Evolutionary conservation across 1,140 invertebrate species (phyloP), one percentile per base, ranked within the genome.

Genomic region (Eulimnadia texana): DNA sequence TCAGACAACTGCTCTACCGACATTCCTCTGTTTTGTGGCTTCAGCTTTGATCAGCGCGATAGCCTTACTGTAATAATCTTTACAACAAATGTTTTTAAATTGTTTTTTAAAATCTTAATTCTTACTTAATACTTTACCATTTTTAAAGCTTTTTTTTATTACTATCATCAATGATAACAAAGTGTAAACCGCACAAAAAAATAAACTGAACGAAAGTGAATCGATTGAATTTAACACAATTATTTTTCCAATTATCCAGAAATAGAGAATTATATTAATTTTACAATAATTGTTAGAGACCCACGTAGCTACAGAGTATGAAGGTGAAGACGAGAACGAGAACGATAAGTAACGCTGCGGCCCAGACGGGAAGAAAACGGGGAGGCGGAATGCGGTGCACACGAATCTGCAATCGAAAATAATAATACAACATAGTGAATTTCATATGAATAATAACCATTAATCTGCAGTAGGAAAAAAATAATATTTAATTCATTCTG

Each of bases 211-310:
- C 33, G 16, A 42, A 42, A 42, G 16, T 42, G n/a, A n/a, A n/a
- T n/a, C n/a, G n/a, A n/a, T n/a, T n/a, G n/a, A n/a, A n/a, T n/a
- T n/a, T n/a, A n/a, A n/a, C n/a, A n/a, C n/a, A n/a, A n/a, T n/a
- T n/a, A n/a, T n/a, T n/a, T n/a, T n/a, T n/a, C n/a, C n/a, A n/a
- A n/a, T n/a, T n/a, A n/a, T n/a, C n/a, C n/a, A n/a, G n/a, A n/a
- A n/a, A n/a, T n/a, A n/a, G n/a, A n/a, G n/a, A n/a, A n/a, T n/a
- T n/a, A n/a, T n/a, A n/a, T n/a, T n/a, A n/a, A n/a, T n/a, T n/a
- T n/a, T n/a, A n/a, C n/a, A n/a, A n/a, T n/a, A n/a, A n/a, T n/a
- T 42, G 71, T 84, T 81, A 90, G 75, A 90, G 82, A 65, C 83
- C 86, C 67, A 89, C 67, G 71, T 84, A 89, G 68, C 85, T 87